These are phyloP conservation scores for Circaetus cinerascens DNA, from an alignment of 2,113 vertebrate species.

Conservation along the genomic window DNA sequence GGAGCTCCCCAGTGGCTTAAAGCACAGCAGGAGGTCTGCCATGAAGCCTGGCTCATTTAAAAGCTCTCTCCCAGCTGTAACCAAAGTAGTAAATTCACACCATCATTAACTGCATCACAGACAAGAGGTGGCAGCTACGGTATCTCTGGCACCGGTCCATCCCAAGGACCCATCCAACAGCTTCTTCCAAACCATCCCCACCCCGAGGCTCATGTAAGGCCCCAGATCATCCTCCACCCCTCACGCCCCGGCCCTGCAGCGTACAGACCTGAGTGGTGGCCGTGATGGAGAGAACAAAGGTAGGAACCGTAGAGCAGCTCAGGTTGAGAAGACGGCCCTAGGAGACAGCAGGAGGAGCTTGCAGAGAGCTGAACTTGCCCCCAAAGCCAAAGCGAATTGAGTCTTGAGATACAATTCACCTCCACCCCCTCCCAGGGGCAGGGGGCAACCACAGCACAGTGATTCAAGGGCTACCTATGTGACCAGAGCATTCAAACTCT, in stretches of 20 bases:
- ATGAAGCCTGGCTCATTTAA: background rate
- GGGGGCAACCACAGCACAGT: background rate
- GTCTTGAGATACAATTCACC: background rate
- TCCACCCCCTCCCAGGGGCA: background rate
- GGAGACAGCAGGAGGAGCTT: background rate
- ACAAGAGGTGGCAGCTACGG: background rate
- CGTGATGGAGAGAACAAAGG: slow-evolving; percentile 97
- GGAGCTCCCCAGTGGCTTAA: background rate
- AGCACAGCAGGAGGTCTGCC: background rate
- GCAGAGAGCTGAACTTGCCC: background rate
- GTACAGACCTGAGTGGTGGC: slow-evolving; percentile 92
- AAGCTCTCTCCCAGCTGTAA: background rate
- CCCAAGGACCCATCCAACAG: background rate
- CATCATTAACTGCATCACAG: background rate
- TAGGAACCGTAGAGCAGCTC: slow-evolving; percentile 97
- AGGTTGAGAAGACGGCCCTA: slow-evolving; percentile 96
- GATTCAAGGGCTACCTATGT: rapidly evolving
- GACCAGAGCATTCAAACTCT: background rate
- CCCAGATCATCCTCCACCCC: background rate
- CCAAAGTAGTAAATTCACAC: background rate
- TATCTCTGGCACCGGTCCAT: background rate
- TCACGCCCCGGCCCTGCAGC: rapidly evolving
- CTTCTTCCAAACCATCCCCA: background rate
- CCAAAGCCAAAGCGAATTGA: background rate
- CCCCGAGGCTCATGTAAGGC: rapidly evolving